These are phyloP conservation scores for Stegophylla sp. DNA, from an alignment of 2,888 invertebrate genomes.

Conservation along the genomic window DNA sequence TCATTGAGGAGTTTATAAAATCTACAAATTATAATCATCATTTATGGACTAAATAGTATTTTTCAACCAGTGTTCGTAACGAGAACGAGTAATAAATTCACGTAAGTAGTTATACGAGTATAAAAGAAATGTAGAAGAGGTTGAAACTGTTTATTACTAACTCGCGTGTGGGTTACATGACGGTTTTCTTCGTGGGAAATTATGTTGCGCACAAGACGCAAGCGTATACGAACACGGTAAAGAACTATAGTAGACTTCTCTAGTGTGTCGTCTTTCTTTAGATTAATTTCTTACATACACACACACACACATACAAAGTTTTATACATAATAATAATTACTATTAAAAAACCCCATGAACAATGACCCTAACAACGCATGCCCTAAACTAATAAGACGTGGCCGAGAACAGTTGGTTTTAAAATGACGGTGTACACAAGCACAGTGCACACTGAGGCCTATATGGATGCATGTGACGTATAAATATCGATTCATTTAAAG, in stretches of 20 bases:
- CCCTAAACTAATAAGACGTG: neutral
- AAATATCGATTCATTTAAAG: constrained; percentile 34
- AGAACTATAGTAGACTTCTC: constrained; percentile 23
- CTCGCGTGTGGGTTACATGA: constrained; percentile 6
- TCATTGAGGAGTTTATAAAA: neutral
- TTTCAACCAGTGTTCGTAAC: neutral
- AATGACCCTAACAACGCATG: constrained; percentile 29
- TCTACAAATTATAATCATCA: neutral
- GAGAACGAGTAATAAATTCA: constrained; percentile 21
- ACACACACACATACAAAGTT: neutral
- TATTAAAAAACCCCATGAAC: constrained; percentile 36
- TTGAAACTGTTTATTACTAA: constrained; percentile 21
- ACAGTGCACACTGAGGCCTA: neutral
- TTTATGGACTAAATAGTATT: constrained; percentile 18
- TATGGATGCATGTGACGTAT: constrained; percentile 10
- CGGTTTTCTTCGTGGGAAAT: constrained; percentile 44
- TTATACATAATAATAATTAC: constrained; percentile 23
- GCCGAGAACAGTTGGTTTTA: constrained; percentile 35
- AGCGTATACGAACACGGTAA: neutral
- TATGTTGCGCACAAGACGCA: neutral
- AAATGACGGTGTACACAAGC: neutral
- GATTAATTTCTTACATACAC: constrained; percentile 12
- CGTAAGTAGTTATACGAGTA: neutral
- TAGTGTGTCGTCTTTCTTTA: constrained; percentile 30
- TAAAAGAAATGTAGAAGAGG: neutral